Percentiles rank a stretch among this genome's conserved stretches.
phyloP scores from a whole-genome alignment of 2,113 vertebrate genomes.

The Rhinoderma darwinii region DNA sequence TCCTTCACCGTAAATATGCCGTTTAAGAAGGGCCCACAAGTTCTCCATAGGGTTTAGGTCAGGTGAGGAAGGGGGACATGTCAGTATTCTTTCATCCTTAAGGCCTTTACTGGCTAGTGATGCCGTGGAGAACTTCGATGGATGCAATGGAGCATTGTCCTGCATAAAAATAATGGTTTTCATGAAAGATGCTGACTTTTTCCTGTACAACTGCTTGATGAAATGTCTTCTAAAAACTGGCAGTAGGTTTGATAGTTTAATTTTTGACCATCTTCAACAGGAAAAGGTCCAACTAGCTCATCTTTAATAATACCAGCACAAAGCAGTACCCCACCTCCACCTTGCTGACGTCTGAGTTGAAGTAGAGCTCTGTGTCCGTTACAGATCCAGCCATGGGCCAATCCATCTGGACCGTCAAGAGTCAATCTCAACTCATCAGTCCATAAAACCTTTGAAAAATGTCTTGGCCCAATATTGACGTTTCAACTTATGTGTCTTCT shows the following conservation, averaged over 20 bases:
- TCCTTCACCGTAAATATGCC: neutral
- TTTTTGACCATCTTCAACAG: slow-evolving; percentile 16
- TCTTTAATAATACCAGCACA: no score
- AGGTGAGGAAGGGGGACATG: slow-evolving; percentile 19
- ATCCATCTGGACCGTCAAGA: slow-evolving; percentile 25
- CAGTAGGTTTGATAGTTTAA: neutral
- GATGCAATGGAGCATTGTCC: slow-evolving; percentile 9
- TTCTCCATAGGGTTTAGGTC: slow-evolving; percentile 21
- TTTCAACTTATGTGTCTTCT: no score
- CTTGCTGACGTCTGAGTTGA: no score
- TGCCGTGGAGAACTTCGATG: neutral
- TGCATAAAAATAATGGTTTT: no score
- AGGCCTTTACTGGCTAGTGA: no score
- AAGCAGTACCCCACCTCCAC: no score
- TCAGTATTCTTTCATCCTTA: neutral
- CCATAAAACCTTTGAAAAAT: slow-evolving; percentile 27
- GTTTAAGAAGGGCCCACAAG: neutral
- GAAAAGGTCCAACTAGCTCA: no score
- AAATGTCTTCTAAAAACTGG: slow-evolving; percentile 25
- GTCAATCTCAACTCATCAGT: slow-evolving; percentile 20
- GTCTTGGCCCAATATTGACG: no score
- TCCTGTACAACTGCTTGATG: no score
- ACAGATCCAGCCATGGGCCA: neutral
- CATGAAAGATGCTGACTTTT: no score
- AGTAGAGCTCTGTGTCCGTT: no score